Conservation (phyloP, 2,113 vertebrate species). For the Corythornis cristatus region DNA sequence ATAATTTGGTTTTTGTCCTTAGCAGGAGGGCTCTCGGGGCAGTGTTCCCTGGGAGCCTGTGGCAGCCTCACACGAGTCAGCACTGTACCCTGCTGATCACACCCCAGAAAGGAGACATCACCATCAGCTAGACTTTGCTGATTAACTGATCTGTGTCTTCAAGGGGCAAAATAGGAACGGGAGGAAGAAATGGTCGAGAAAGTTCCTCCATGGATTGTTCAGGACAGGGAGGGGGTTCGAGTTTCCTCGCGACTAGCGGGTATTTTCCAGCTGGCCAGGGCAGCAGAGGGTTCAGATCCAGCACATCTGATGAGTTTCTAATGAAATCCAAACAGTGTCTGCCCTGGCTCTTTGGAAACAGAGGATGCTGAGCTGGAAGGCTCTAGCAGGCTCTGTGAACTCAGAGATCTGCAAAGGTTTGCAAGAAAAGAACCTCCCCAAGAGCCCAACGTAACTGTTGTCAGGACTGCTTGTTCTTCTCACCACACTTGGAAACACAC, state of each 20-base stretch:
- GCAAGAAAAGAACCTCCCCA: neutral
- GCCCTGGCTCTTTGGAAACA: slow-evolving; percentile 36
- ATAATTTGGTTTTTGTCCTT: neutral
- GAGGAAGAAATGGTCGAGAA: slow-evolving; percentile 17
- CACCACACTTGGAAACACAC: neutral
- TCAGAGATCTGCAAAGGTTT: slow-evolving; percentile 13
- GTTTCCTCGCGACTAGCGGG: slow-evolving; percentile 42
- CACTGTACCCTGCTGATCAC: neutral
- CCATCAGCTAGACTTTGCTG: slow-evolving; percentile 29
- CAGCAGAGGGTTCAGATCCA: slow-evolving; percentile 67
- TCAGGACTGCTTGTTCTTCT: neutral
- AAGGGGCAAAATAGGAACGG: neutral
- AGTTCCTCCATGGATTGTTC: slow-evolving; percentile 46
- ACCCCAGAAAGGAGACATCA: neutral
- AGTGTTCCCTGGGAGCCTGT: neutral
- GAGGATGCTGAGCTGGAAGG: slow-evolving; percentile 20
- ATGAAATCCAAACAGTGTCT: slow-evolving; percentile 75
- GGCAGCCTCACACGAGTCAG: neutral
- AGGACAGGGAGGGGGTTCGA: slow-evolving; percentile 46
- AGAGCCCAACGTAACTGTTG: neutral
- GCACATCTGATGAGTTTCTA: slow-evolving; percentile 71
- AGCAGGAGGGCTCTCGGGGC: neutral
- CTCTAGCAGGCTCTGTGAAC: neutral
- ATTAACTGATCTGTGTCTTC: slow-evolving; percentile 32
- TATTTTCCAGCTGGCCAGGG: slow-evolving; percentile 71